Evolutionary conservation across 2,113 vertebrate species (phyloP).

Genomic region (Mormyrus lacerda): DNA sequence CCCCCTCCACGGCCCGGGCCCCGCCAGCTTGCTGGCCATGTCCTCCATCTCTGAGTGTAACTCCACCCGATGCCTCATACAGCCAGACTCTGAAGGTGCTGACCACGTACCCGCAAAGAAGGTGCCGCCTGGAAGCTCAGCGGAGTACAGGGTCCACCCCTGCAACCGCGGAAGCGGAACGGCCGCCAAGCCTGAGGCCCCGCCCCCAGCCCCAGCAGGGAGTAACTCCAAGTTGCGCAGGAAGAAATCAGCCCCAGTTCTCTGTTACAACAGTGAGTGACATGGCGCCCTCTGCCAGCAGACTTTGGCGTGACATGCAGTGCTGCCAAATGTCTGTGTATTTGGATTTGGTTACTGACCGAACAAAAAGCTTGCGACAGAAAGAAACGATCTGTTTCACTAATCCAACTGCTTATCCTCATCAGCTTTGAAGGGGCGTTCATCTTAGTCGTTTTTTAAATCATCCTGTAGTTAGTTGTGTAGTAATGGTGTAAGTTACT

Average conservation of each 20-base stretch:
- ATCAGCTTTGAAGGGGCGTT: neutral
- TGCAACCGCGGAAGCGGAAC: slow-evolving; percentile 9
- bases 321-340: neutral
- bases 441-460: neutral
- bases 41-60: slow-evolving; percentile 69
- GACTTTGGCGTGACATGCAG: neutral
- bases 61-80: slow-evolving; percentile 77
- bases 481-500: neutral
- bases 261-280: slow-evolving; percentile 54
- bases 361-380: neutral
- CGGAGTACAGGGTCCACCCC: slow-evolving; percentile 12
- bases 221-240: slow-evolving; percentile 48
- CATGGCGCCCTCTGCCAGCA: neutral
- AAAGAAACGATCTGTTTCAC: neutral
- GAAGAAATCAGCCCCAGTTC: slow-evolving; percentile 52
- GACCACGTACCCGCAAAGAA: slow-evolving; percentile 34
- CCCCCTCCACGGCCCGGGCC: slow-evolving; percentile 27
- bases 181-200: slow-evolving; percentile 9
- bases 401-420: neutral
- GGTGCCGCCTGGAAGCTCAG: neutral
- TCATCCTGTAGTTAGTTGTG: neutral
- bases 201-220: slow-evolving; percentile 36
- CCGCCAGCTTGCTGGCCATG: slow-evolving; percentile 68
- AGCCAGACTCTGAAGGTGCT: slow-evolving; percentile 49
- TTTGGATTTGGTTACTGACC: neutral